phyloP scores from a whole-genome alignment of 2,888 invertebrate species.

The Tinea trinotella region DNA sequence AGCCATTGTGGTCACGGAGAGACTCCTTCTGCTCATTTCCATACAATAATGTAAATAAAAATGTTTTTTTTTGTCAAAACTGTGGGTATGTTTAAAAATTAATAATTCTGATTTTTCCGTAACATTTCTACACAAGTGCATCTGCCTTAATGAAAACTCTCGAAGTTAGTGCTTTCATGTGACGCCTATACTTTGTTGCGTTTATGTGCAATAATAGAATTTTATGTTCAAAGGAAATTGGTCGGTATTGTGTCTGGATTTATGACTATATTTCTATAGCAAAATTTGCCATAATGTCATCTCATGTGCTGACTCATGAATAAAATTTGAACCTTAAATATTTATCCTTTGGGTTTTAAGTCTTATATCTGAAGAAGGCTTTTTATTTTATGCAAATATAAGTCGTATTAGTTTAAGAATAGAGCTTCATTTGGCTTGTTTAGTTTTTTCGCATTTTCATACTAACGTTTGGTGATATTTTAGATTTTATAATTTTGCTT shows the following conservation, averaged over 20 bases:
- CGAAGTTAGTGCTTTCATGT: slow-evolving; percentile 16
- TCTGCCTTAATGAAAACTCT: slow-evolving; percentile 11
- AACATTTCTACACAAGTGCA: slow-evolving; percentile 1
- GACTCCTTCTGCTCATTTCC: too few relatives aligned
- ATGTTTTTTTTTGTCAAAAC: too few relatives aligned
- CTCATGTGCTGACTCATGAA: not conserved
- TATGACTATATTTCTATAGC: not conserved
- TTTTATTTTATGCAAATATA: not conserved
- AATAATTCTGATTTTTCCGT: too few relatives aligned
- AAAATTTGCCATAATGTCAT: not conserved
- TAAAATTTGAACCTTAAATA: slow-evolving; percentile 1
- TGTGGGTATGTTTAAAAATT: too few relatives aligned
- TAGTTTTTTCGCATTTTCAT: not conserved
- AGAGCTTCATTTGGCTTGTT: not conserved
- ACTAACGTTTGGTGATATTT: not conserved
- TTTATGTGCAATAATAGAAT: slow-evolving; percentile 1
- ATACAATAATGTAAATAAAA: too few relatives aligned
- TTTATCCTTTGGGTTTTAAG: not conserved
- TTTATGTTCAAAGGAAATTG: slow-evolving; percentile 1
- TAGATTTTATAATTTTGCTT: not conserved
- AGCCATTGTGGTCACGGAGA: too few relatives aligned
- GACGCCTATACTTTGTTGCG: slow-evolving; percentile 13
- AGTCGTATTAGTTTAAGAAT: not conserved
- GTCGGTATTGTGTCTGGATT: slow-evolving; percentile 2
- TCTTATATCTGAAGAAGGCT: not conserved